Evolutionary conservation across 2,797 vertebrate species (phyloP).

Genomic region (Syncerus caffer): DNA sequence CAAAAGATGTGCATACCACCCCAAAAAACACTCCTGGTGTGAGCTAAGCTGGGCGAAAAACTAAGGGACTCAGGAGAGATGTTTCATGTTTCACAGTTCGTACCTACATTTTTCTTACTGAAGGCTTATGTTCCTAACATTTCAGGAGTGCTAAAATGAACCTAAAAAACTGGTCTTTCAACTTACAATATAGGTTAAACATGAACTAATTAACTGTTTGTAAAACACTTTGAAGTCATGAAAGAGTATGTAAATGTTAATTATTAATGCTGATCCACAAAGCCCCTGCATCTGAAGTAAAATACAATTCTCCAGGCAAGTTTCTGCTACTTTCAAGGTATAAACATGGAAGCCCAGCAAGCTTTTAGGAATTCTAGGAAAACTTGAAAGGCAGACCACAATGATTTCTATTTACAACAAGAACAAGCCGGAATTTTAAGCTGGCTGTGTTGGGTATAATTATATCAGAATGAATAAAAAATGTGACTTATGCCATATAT

Average conservation of each 20-base stretch:
- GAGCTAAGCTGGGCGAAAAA: not conserved
- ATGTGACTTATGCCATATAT: not conserved
- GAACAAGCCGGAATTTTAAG: slow-evolving; percentile 55
- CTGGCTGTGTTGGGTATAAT: slow-evolving; percentile 32
- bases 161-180: slow-evolving; percentile 68
- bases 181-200: slow-evolving; percentile 55
- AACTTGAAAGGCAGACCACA: slow-evolving; percentile 49
- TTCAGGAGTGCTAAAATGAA: slow-evolving; percentile 28
- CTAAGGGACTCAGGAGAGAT: not conserved
- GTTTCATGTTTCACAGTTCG: not conserved
- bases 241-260: slow-evolving; percentile 44
- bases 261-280: slow-evolving; percentile 50
- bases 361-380: slow-evolving; percentile 60
- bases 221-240: slow-evolving; percentile 49
- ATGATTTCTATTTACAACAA: slow-evolving; percentile 19
- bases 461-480: not conserved
- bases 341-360: not conserved
- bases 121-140: not conserved
- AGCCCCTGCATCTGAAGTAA: not conserved
- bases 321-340: slow-evolving; percentile 49
- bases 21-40: not conserved
- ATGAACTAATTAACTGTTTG: slow-evolving; percentile 66
- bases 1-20: not conserved
- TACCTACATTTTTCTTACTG: not conserved
- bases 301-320: not conserved